phyloP scores from a whole-genome alignment of 2,888 invertebrate genomes.

The Achlya flavicornis region DNA sequence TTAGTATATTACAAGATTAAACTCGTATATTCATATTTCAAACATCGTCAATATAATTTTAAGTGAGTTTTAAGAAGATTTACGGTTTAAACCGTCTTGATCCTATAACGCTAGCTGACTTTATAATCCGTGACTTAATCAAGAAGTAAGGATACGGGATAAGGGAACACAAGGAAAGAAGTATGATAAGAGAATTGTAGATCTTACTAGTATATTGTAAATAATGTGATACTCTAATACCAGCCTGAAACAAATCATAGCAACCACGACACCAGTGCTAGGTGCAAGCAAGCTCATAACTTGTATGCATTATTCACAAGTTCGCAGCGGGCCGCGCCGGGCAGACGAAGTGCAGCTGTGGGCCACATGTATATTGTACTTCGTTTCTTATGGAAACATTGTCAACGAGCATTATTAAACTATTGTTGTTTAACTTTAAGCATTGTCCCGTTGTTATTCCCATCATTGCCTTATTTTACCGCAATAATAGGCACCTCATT shows the following conservation, averaged over 20 bases:
- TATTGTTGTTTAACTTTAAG: neutral
- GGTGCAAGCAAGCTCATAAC: slow-evolving; percentile 25
- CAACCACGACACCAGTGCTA: slow-evolving; percentile 13
- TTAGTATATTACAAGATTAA: too few relatives aligned
- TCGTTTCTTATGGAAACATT: neutral
- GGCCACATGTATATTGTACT: slow-evolving; percentile 2
- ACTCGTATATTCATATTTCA: too few relatives aligned
- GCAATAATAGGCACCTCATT: neutral
- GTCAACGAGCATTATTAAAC: slow-evolving; percentile 1
- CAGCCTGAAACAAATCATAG: neutral
- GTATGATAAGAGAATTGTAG: neutral
- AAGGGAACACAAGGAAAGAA: neutral
- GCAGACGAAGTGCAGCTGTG: slow-evolving; percentile 8
- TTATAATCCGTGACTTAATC: neutral
- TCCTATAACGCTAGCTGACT: neutral
- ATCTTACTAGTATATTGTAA: neutral
- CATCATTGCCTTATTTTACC: slow-evolving; percentile 6
- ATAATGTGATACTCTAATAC: neutral
- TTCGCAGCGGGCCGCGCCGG: slow-evolving; percentile 21
- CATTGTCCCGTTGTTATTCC: slow-evolving; percentile 1
- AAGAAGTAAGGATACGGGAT: neutral
- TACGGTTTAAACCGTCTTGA: neutral
- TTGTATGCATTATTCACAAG: slow-evolving; percentile 32
- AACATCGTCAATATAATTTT: neutral
- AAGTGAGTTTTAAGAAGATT: neutral